These are phyloP conservation scores for Amblyornis subalaris DNA, from an alignment of 2,113 vertebrate genomes.

Conservation along the genomic window DNA sequence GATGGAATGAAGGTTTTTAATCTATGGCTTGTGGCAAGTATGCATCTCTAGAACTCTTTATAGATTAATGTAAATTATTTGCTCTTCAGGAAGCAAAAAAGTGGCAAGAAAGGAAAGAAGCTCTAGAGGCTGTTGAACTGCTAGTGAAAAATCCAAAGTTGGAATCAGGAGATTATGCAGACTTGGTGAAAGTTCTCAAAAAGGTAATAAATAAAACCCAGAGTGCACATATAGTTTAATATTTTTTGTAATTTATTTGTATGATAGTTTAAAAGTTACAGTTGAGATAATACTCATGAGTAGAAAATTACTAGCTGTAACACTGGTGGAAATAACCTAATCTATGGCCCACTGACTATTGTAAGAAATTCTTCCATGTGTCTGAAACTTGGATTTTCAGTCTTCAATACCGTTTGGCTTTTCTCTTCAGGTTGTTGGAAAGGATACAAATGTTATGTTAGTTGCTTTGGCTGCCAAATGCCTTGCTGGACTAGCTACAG, in stretches of 20 bases:
- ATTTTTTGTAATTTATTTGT: neutral
- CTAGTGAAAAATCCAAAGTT: conserved; percentile 92
- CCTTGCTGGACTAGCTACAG: conserved; percentile 85
- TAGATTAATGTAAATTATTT: neutral
- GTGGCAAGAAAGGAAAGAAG: conserved; percentile 98
- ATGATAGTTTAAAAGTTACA: neutral
- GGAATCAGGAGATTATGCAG: conserved; percentile 92
- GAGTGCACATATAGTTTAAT: neutral
- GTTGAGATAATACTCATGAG: neutral
- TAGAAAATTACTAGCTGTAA: neutral
- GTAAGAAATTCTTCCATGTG: neutral
- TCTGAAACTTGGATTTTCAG: neutral
- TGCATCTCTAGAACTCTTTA: neutral
- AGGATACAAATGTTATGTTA: conserved; percentile 97
- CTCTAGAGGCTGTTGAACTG: conserved; percentile 86
- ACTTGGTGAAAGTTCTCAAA: conserved; percentile 91
- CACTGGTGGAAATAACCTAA: neutral
- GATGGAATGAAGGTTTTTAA: neutral
- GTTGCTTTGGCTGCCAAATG: conserved; percentile 95
- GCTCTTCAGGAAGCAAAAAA: conserved; percentile 92
- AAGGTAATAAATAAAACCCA: conserved; percentile 76
- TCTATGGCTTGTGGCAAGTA: neutral
- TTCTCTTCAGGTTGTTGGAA: conserved; percentile 86
- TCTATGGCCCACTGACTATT: neutral
- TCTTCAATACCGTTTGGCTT: neutral